Percentiles rank a stretch among this genome's conserved stretches.
phyloP scores from a whole-genome alignment of 2,888 invertebrate genomes.

The Bedellia somnulentella region DNA sequence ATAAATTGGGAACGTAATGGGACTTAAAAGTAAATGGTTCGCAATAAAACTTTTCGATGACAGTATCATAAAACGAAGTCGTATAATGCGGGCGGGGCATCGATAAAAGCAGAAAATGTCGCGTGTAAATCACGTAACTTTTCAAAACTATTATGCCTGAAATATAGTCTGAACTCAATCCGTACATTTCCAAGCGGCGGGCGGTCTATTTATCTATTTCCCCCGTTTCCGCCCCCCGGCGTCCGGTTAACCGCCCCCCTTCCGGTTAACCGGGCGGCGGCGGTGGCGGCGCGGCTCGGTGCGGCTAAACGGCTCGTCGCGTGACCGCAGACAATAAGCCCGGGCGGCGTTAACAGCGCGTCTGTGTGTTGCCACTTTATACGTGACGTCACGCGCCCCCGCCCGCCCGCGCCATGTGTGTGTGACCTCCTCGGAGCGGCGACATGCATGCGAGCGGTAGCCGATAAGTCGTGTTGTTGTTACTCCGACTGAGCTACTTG shows the following conservation, averaged over 20 bases:
- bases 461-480: slow-evolving; percentile 36
- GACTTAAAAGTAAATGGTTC: slow-evolving; percentile 30
- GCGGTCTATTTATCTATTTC: slow-evolving; percentile 62
- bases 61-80: slow-evolving; percentile 39
- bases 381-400: slow-evolving; percentile 34
- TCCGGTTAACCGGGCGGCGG: slow-evolving; percentile 56
- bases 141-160: slow-evolving; percentile 59
- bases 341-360: slow-evolving; percentile 58
- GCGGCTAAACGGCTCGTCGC: slow-evolving; percentile 62
- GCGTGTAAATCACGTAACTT: slow-evolving; percentile 58
- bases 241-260: slow-evolving; percentile 61
- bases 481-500: slow-evolving; percentile 37
- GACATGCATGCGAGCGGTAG: slow-evolving; percentile 17
- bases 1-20: slow-evolving; percentile 24
- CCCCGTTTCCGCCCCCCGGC: slow-evolving; percentile 58
- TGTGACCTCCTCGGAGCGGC: slow-evolving; percentile 3
- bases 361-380: slow-evolving; percentile 61
- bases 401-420: slow-evolving; percentile 13
- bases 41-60: slow-evolving; percentile 40
- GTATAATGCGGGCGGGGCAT: slow-evolving; percentile 26
- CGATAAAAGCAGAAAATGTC: slow-evolving; percentile 50
- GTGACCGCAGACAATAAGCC: slow-evolving; percentile 63
- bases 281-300: slow-evolving; percentile 18
- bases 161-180: slow-evolving; percentile 60
- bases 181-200: slow-evolving; percentile 59